Evolutionary conservation across 2,888 invertebrate genomes (phyloP).

Genomic region (Drosophila ochracea): DNA sequence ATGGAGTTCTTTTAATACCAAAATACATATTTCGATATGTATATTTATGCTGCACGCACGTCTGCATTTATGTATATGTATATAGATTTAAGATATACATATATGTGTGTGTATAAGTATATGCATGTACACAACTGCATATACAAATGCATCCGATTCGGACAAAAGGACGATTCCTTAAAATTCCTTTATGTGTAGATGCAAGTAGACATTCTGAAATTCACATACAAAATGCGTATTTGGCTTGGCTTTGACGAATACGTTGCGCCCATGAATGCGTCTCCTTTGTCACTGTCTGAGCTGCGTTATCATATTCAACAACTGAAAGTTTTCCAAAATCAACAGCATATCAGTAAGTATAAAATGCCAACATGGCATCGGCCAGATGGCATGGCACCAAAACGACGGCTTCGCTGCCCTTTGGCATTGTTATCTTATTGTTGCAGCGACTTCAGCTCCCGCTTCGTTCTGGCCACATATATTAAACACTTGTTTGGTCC

Average conservation of each 20-base stretch:
- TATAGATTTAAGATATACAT: background rate
- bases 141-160: conserved; percentile 44
- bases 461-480: background rate
- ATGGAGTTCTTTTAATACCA: conserved; percentile 43
- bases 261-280: conserved; percentile 47
- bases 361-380: conserved; percentile 17
- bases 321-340: conserved; percentile 56
- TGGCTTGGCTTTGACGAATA: conserved; percentile 43
- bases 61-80: conserved; percentile 15
- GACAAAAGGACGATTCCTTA: conserved; percentile 62
- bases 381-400: conserved; percentile 16
- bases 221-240: conserved; percentile 75
- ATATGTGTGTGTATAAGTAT: conserved; percentile 16
- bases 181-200: conserved; percentile 50
- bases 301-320: conserved; percentile 53
- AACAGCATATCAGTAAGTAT: conserved; percentile 4
- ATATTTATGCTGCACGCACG: background rate
- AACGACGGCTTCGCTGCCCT: conserved; percentile 15
- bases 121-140: conserved; percentile 23
- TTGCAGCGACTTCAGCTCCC: background rate
- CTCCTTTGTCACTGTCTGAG: conserved; percentile 44
- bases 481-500: background rate
- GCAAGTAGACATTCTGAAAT: conserved; percentile 49
- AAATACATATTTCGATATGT: conserved; percentile 20
- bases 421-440: background rate